A percentile compares a stretch with the other conserved stretches of the same genome.
Evolutionary conservation across 2,888 invertebrate genomes (phyloP).

Genomic region (Patella depressa): DNA sequence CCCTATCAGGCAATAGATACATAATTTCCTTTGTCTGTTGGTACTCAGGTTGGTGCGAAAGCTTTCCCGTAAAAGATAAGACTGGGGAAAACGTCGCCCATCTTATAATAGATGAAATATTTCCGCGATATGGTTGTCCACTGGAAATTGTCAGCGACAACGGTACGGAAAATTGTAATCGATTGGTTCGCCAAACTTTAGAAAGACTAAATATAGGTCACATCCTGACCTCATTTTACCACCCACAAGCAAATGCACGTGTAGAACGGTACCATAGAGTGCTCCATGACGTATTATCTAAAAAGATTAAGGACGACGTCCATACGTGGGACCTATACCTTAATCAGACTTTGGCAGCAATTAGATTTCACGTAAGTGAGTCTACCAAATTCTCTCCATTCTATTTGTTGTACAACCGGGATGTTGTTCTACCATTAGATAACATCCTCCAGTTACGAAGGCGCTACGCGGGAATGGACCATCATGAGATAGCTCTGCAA

Average conservation of each 20-base stretch:
- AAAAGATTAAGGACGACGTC: too few relatives aligned
- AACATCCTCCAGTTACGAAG: conserved; percentile 31
- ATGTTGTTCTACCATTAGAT: conserved; percentile 35
- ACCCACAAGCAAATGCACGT: too few relatives aligned
- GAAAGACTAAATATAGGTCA: neutral
- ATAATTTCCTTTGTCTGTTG: neutral
- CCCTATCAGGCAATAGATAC: conserved; percentile 18
- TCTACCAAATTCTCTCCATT: conserved; percentile 25
- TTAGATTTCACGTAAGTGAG: neutral
- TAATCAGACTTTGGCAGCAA: too few relatives aligned
- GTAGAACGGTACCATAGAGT: too few relatives aligned
- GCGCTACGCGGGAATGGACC: conserved; percentile 32
- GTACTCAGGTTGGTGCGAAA: conserved; percentile 19
- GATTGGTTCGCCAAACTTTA: conserved; percentile 1
- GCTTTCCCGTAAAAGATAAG: too few relatives aligned
- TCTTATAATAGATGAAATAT: too few relatives aligned
- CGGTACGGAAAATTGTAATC: conserved; percentile 14
- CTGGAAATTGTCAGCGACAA: too few relatives aligned
- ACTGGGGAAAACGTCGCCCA: too few relatives aligned
- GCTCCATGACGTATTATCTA: too few relatives aligned
- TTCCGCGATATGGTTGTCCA: too few relatives aligned
- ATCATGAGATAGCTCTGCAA: conserved; percentile 32
- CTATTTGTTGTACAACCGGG: conserved; percentile 33
- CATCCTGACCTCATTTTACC: too few relatives aligned
- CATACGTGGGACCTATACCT: too few relatives aligned